A percentile compares a stretch with the other conserved stretches of the same genome.
These are phyloP conservation scores for Atractosteus spatula DNA, from an alignment of 2,113 vertebrate genomes.

Conservation along the genomic window DNA sequence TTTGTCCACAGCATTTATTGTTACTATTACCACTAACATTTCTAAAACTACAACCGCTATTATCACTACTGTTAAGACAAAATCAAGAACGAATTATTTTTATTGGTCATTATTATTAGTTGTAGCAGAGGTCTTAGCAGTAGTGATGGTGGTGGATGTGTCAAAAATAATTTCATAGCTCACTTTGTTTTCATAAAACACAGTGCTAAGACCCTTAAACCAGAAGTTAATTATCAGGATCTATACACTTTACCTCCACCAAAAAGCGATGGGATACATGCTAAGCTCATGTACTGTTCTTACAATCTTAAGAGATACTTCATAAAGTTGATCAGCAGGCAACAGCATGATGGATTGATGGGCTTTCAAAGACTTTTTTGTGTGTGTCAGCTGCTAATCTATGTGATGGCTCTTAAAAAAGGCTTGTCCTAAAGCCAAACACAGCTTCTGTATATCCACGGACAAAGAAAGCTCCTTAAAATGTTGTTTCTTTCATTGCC, in stretches of 20 bases:
- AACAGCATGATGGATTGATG: background rate
- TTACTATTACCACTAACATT: too few species aligned
- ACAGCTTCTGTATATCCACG: background rate
- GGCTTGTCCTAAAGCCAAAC: slow-evolving; percentile 1
- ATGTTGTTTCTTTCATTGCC: background rate
- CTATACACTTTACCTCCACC: background rate
- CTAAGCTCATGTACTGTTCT: background rate
- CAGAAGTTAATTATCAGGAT: background rate
- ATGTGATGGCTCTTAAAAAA: slow-evolving; percentile 2
- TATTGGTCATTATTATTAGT: too few species aligned
- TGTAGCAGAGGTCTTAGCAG: too few species aligned
- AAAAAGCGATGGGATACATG: background rate
- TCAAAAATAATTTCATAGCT: too few species aligned
- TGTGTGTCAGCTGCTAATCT: slow-evolving; percentile 17
- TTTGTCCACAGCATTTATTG: too few species aligned
- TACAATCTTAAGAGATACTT: background rate
- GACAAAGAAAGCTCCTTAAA: slow-evolving; percentile 6
- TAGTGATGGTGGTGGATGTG: too few species aligned
- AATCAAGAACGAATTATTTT: too few species aligned
- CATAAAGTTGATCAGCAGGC: slow-evolving; percentile 7
- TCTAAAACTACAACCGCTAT: too few species aligned
- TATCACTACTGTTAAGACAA: too few species aligned
- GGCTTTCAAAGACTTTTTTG: slow-evolving; percentile 16
- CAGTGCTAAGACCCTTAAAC: background rate
- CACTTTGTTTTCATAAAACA: too few species aligned